A percentile compares a stretch with the other conserved stretches of the same genome.
phyloP scores from a whole-genome alignment of 2,888 invertebrate species.

The Parapristionchus giblindavisi region DNA sequence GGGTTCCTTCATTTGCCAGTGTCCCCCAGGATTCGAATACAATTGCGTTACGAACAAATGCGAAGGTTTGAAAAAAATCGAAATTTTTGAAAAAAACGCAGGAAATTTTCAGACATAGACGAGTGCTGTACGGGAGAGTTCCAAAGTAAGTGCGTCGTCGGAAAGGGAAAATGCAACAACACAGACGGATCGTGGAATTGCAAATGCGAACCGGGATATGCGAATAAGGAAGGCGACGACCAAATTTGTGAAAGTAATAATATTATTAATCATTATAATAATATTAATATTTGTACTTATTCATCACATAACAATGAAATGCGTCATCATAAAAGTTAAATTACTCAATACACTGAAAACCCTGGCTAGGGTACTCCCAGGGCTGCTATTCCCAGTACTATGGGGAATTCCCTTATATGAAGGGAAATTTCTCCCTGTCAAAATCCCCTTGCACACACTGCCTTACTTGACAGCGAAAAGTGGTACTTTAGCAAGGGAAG shows the following conservation, averaged over 20 bases:
- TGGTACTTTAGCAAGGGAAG: too few relatives aligned
- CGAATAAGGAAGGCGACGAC: background rate
- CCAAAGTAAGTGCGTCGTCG: background rate
- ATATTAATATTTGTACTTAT: background rate
- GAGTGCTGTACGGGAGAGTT: background rate
- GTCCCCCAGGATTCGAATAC: constrained; percentile 18
- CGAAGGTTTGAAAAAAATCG: background rate
- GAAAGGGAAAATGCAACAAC: background rate
- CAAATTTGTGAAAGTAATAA: background rate
- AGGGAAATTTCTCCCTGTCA: too few relatives aligned
- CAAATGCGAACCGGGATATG: constrained; percentile 2
- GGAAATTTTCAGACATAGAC: background rate
- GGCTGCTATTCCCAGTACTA: too few relatives aligned
- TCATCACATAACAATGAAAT: too few relatives aligned
- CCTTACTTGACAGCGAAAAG: background rate
- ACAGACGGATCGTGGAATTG: constrained; percentile 23
- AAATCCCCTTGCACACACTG: too few relatives aligned
- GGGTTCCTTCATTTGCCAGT: constrained; percentile 24
- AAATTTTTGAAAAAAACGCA: background rate
- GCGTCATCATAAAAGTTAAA: too few relatives aligned
- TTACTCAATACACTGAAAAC: too few relatives aligned
- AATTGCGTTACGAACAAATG: constrained; percentile 2
- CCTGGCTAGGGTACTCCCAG: too few relatives aligned
- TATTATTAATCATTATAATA: too few relatives aligned
- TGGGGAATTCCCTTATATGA: too few relatives aligned